Conservation (phyloP, 2,797 vertebrate genomes). For the Podarcis lilfordi region DNA sequence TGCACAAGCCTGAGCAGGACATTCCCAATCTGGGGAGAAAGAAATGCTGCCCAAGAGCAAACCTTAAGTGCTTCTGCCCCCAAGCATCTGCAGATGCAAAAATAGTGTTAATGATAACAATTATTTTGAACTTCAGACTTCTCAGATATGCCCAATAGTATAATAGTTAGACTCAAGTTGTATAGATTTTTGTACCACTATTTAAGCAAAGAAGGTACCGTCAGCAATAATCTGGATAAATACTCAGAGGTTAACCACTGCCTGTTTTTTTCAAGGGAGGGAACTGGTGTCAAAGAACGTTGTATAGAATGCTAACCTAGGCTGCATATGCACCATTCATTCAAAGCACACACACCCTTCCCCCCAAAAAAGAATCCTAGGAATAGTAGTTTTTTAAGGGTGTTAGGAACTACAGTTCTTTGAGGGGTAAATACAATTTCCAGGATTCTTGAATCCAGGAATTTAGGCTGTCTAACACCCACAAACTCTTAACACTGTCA, state of each 20-base stretch:
- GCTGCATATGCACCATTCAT: background rate
- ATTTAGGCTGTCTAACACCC: no score
- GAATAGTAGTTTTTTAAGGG: no score
- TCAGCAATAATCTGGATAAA: background rate
- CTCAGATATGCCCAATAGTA: background rate
- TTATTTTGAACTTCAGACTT: background rate
- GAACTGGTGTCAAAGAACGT: background rate
- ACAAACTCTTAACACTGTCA: no score
- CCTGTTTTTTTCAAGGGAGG: background rate
- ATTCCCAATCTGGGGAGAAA: background rate
- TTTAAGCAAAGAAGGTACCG: background rate
- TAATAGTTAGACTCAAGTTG: background rate
- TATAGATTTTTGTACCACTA: background rate
- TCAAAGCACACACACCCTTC: no score
- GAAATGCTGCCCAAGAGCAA: background rate
- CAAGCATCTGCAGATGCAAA: background rate
- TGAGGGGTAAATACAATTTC: no score
- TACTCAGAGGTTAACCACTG: background rate
- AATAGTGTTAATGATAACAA: background rate
- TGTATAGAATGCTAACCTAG: background rate
- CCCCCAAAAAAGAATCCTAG: no score
- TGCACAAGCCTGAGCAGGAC: background rate
- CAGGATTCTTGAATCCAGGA: no score
- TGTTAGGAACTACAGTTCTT: no score
- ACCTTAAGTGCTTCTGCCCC: background rate